These are phyloP conservation scores for Cichlasoma orientale DNA, from an alignment of 2,797 vertebrate genomes.

Conservation along the genomic window DNA sequence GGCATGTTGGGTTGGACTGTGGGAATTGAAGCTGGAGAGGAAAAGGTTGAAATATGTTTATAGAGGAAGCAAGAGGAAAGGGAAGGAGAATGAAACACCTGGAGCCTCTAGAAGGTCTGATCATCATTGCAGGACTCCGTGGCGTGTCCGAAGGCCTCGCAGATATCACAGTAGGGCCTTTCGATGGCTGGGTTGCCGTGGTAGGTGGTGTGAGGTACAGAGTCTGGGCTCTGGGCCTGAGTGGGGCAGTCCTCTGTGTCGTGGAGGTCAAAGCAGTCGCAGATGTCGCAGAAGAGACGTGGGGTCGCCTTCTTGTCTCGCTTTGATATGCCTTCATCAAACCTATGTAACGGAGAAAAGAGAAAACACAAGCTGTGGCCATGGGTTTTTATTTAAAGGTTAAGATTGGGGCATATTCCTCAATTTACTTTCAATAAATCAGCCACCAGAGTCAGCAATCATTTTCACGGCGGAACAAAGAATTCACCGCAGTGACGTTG, in stretches of 20 bases:
- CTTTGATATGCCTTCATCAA: conserved; percentile 76
- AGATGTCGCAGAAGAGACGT: conserved; percentile 98
- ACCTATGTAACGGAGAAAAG: conserved; percentile 4
- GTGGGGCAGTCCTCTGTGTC: conserved; percentile 98
- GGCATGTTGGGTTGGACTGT: conserved; percentile 9
- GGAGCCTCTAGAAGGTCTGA: conserved; percentile 88
- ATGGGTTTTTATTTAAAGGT: not conserved
- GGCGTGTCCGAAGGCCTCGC: conserved; percentile 95
- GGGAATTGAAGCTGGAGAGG: not conserved
- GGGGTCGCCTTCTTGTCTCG: conserved; percentile 89
- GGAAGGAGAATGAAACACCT: not conserved
- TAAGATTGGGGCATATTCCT: too few species aligned
- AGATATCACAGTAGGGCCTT: conserved; percentile 95
- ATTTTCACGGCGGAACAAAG: too few species aligned
- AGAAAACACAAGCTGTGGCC: not conserved
- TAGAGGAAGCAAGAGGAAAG: not conserved
- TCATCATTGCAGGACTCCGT: conserved; percentile 92
- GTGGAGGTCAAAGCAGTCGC: conserved; percentile 95
- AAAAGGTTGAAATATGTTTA: not conserved
- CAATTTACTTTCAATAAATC: not conserved
- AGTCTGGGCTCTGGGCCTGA: conserved; percentile 90
- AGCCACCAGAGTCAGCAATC: not conserved
- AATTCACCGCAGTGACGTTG: too few species aligned
- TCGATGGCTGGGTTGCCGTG: conserved; percentile 86
- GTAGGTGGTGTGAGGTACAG: conserved; percentile 89